Base-by-base conservation (phyloP, 1,140 invertebrate species). In the Leptinotarsa lineolata region DNA sequence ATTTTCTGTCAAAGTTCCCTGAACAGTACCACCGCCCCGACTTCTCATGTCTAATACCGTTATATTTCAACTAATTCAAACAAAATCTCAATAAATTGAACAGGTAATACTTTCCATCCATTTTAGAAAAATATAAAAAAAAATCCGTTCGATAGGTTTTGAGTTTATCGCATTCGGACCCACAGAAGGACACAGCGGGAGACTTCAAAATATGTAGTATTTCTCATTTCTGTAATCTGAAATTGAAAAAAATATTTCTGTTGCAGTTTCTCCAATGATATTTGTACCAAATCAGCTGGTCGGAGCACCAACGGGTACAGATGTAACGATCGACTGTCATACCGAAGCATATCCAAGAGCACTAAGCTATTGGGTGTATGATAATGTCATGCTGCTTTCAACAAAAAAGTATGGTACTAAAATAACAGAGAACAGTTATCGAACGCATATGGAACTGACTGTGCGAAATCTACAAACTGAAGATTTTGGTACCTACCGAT, bases 261-360 rank as follows among this genome's bases (percentile, higher is more conserved):
- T 82, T 82, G 58, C 86, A 97, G 94, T 97, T 87, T 92, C 93
- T 6, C 95, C 95, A 22, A 94, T 95, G 92, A 95, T 96, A 80
- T 95, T 93, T 90, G 94, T 95, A 68, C 94, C 93, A 73, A 96
- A 96, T 88, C 94, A 96, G 86, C 87, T 96, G 85, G 93, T 97
- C 69, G 95, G 95, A 5, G 94, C 94, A 44, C 94, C 94, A 67
- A 88, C 91, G 58, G 94, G 93, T 61, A 95, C 93, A 21, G 93
- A 95, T 85, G 94, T 97, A 60, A 96, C 94, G 6, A 91, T 97
- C 81, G 95, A 97, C 85, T 97, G 96, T 83, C 91, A 95, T 81
- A 95, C 95, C 1, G 95, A 97, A 82, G 95, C 95, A n/a, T 93
- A 94, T 85, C 96, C 96, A 66, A 89, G 93, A 75, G 94, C 94